phyloP scores from a whole-genome alignment of 23 tunicate species.

The Ascidia mentula region DNA sequence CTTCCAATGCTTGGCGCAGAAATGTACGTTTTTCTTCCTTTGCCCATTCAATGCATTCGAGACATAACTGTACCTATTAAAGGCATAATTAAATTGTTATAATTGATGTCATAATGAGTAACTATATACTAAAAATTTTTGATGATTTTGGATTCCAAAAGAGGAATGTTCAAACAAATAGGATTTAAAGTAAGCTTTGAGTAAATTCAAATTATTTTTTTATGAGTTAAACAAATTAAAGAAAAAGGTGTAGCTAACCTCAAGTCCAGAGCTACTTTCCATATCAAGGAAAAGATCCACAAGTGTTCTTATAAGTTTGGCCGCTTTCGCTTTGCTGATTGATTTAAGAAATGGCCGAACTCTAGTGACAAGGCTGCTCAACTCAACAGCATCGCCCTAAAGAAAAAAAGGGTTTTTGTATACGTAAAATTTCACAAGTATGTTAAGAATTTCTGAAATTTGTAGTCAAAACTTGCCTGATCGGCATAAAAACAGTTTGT shows the following conservation, averaged over 20 bases:
- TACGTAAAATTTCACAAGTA: no score
- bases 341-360: conserved; percentile 96
- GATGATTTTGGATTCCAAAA: no score
- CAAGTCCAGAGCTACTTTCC: conserved; percentile 91
- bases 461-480: no score
- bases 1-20: conserved; percentile 97
- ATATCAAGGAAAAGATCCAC: conserved; percentile 97
- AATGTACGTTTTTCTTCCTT: conserved; percentile 98
- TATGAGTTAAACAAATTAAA: no score
- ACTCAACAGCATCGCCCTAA: conserved; percentile 89
- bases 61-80: conserved; percentile 83
- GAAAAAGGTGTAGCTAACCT: conserved; percentile 30
- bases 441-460: not conserved
- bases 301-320: conserved; percentile 93
- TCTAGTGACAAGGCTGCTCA: conserved; percentile 76
- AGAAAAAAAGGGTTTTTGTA: no score
- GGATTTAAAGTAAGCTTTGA: no score
- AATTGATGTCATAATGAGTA: no score
- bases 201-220: no score
- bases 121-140: no score
- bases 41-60: conserved; percentile 99
- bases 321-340: conserved; percentile 98
- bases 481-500: no score
- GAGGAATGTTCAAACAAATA: no score
- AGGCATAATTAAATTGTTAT: no score